A percentile compares a stretch with the other conserved stretches of the same genome.
Evolutionary conservation across 2,113 vertebrate species (phyloP).

Genomic region (Oncorhynchus mykiss): DNA sequence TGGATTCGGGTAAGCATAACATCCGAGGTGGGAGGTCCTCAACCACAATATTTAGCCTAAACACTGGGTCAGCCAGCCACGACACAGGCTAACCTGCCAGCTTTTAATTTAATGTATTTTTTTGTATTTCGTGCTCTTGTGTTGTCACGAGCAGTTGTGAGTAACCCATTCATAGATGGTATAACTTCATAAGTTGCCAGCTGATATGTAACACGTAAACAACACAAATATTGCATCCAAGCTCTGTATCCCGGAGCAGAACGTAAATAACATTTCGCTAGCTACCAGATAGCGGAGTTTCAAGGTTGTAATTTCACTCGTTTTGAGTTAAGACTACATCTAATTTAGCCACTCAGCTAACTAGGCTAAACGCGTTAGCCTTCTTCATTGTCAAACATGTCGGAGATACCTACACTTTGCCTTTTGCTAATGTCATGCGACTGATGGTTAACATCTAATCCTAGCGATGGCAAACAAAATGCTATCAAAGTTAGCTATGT

Average conservation of each 20-base stretch:
- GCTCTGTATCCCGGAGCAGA: neutral
- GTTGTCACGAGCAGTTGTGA: too few species aligned
- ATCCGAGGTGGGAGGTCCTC: neutral
- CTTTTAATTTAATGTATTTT: too few species aligned
- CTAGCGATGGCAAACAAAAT: too few species aligned
- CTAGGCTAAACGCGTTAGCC: neutral
- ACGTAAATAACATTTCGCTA: neutral
- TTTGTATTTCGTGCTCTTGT: too few species aligned
- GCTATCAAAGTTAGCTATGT: too few species aligned
- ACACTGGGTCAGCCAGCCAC: slow-evolving; percentile 35
- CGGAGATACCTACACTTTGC: neutral
- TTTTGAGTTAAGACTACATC: neutral
- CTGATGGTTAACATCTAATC: too few species aligned
- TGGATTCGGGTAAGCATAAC: slow-evolving; percentile 49
- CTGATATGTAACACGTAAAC: too few species aligned
- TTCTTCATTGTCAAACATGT: neutral
- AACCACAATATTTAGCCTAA: neutral
- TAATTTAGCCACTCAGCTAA: neutral
- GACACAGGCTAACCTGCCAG: neutral
- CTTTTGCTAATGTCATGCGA: too few species aligned
- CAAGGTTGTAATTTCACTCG: neutral
- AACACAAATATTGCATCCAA: neutral
- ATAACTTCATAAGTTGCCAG: too few species aligned
- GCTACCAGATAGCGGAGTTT: neutral
- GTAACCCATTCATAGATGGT: too few species aligned